Evolutionary conservation across 2,888 invertebrate species (phyloP).

Genomic region (Microplitis deprimator): DNA sequence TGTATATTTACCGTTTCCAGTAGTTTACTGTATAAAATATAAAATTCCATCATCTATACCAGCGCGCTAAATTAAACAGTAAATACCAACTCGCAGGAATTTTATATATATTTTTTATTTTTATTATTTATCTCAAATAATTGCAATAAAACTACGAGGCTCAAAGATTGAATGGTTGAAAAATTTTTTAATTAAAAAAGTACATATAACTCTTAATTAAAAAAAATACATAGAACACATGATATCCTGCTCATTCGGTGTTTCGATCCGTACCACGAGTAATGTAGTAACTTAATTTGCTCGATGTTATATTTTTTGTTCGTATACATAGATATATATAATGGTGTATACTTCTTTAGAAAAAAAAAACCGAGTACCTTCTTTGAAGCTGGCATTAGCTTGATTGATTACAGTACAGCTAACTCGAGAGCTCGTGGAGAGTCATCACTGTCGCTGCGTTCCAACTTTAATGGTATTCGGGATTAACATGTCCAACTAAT

Average conservation of each 20-base stretch:
- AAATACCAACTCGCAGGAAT: background rate
- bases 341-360: slow-evolving; percentile 43
- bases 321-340: slow-evolving; percentile 44
- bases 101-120: too few species aligned
- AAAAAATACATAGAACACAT: too few species aligned
- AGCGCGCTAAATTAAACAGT: background rate
- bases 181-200: too few species aligned
- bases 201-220: too few species aligned
- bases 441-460: slow-evolving; percentile 49
- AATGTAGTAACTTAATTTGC: too few species aligned
- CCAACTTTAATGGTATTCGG: slow-evolving; percentile 55
- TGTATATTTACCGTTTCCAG: background rate
- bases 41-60: background rate
- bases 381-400: slow-evolving; percentile 53
- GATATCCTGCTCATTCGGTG: too few species aligned
- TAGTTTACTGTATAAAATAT: background rate
- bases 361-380: slow-evolving; percentile 44
- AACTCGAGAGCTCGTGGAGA: slow-evolving; percentile 46
- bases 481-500: slow-evolving; percentile 61
- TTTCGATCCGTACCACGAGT: too few species aligned
- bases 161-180: too few species aligned
- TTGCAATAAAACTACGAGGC: too few species aligned
- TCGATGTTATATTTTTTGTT: too few species aligned
- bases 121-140: too few species aligned
- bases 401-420: slow-evolving; percentile 56